Evolutionary conservation across 2,113 vertebrate genomes (phyloP).

Genomic region (Cebidichthys violaceus): DNA sequence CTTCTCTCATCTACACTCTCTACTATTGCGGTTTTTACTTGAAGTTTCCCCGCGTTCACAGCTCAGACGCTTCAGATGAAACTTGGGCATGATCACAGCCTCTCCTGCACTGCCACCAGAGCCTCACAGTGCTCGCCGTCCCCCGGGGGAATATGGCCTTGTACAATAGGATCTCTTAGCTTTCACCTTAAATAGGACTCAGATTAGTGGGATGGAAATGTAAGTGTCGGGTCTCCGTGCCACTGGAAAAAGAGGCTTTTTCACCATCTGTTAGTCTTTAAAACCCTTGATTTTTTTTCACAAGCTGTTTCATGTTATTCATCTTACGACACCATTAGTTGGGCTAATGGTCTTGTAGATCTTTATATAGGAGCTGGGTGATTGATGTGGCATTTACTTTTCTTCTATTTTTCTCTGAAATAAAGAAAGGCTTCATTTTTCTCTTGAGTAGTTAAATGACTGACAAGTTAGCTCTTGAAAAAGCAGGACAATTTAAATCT

Average conservation of each 20-base stretch:
- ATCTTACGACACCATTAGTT: conserved; percentile 29
- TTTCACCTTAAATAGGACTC: conserved; percentile 48
- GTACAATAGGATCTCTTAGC: conserved; percentile 34
- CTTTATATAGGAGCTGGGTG: conserved; percentile 27
- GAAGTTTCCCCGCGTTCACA: conserved; percentile 72
- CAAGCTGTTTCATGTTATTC: conserved; percentile 39
- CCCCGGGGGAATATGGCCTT: conserved; percentile 25
- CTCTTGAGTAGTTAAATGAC: conserved; percentile 14
- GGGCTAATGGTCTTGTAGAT: conserved; percentile 34
- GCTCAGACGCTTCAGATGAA: conserved; percentile 74
- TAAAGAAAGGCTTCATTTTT: conserved; percentile 28
- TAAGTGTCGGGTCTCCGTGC: conserved; percentile 9
- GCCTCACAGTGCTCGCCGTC: conserved; percentile 33
- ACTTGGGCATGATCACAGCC: conserved; percentile 77
- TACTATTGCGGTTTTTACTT: conserved; percentile 71
- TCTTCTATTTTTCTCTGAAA: conserved; percentile 26
- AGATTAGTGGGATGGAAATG: conserved; percentile 21
- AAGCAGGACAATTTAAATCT: background rate
- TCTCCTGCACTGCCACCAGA: conserved; percentile 58
- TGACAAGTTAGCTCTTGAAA: conserved; percentile 17
- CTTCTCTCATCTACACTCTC: conserved; percentile 71
- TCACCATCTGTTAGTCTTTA: conserved; percentile 51
- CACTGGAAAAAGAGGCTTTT: conserved; percentile 15
- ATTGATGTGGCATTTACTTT: conserved; percentile 25
- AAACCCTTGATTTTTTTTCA: conserved; percentile 18